A percentile compares a stretch with the other conserved stretches of the same genome.
Conservation (phyloP, 2,113 vertebrate species). For the Caracal caracal region DNA sequence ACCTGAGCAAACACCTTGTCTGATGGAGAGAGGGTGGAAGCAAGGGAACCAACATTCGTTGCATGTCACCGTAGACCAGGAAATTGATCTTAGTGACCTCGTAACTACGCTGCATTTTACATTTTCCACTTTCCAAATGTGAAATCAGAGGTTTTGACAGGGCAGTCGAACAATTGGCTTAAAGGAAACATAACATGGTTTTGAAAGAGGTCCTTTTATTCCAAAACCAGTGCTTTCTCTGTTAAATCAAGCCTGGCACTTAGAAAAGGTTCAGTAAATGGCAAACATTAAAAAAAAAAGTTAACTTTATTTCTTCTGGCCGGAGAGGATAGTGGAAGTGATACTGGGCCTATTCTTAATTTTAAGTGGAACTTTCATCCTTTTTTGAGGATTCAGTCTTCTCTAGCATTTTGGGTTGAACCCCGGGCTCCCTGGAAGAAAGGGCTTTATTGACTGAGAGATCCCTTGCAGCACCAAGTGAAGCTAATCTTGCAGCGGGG, state of each 20-base stretch:
- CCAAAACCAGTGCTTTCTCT: neutral
- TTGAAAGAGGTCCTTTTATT: neutral
- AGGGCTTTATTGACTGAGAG: neutral
- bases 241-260: neutral
- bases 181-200: neutral
- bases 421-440: neutral
- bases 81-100: neutral
- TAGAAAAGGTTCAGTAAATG: neutral
- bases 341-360: neutral
- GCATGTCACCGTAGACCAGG: neutral
- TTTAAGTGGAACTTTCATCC: neutral
- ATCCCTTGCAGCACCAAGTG: neutral
- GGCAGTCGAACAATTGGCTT: neutral
- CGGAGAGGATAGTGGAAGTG: neutral
- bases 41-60: neutral
- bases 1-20: neutral
- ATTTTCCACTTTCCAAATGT: neutral
- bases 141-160: neutral
- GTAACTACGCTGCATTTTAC: neutral
- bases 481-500: neutral
- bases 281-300: neutral
- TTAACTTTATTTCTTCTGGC: neutral
- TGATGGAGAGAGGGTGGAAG: neutral
- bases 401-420: neutral
- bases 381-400: neutral